Conservation (phyloP, 2,888 invertebrate species). For the Bruchidius siliquastri region DNA sequence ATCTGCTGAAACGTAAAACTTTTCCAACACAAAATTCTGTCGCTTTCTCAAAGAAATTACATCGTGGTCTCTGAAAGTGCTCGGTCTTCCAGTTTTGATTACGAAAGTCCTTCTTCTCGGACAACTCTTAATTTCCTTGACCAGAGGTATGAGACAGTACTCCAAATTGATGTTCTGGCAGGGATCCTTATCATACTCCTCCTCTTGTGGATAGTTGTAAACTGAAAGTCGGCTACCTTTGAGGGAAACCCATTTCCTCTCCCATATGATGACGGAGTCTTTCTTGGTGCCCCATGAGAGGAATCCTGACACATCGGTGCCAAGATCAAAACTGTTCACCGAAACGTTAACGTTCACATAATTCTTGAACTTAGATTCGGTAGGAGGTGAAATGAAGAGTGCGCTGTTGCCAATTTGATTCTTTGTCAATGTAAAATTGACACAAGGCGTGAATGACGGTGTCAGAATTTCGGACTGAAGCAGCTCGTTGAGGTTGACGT, state of each 20-base stretch:
- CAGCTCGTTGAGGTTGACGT: conserved; percentile 24
- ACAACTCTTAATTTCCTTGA: conserved; percentile 43
- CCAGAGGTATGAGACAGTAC: conserved; percentile 33
- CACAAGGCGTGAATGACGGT: conserved; percentile 26
- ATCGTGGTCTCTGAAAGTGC: conserved; percentile 9
- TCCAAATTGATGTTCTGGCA: conserved; percentile 44
- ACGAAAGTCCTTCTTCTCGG: conserved; percentile 48
- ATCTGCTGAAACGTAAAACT: conserved; percentile 48
- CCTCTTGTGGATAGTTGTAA: conserved; percentile 52
- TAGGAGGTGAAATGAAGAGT: not conserved
- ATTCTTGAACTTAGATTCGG: conserved; percentile 10
- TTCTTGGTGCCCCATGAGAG: conserved; percentile 48
- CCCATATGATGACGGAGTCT: conserved; percentile 48
- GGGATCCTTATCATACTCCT: conserved; percentile 42
- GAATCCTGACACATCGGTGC: conserved; percentile 44
- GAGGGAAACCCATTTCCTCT: conserved; percentile 54
- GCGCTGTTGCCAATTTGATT: conserved; percentile 12
- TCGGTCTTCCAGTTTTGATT: conserved; percentile 35
- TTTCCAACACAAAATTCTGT: conserved; percentile 23
- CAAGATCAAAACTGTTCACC: conserved; percentile 18
- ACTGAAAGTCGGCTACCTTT: conserved; percentile 45
- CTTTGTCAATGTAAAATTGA: conserved; percentile 18
- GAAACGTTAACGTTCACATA: conserved; percentile 13
- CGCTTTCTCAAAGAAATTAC: conserved; percentile 10
- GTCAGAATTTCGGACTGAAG: conserved; percentile 24